Conservation (phyloP, 2,113 vertebrate genomes). For the Chamaetylas fuelleborni region DNA sequence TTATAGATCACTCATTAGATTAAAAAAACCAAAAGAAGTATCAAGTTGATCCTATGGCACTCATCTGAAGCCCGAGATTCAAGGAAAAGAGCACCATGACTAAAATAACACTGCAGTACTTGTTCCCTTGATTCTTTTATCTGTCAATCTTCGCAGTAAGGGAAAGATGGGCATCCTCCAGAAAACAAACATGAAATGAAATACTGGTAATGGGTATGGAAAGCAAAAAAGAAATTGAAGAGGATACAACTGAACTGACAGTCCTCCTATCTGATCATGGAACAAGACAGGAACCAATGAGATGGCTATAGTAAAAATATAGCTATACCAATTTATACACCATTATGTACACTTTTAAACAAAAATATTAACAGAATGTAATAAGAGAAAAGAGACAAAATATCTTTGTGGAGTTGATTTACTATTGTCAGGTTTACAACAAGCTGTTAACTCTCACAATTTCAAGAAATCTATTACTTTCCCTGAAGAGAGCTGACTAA, state of each 20-base stretch:
- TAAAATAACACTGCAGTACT: not conserved
- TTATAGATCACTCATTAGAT: not conserved
- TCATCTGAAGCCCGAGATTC: not conserved
- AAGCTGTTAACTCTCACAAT: not conserved
- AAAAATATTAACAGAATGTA: not conserved
- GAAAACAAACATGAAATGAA: not conserved
- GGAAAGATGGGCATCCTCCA: not conserved
- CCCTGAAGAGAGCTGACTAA: not conserved
- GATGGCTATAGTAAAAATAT: not conserved
- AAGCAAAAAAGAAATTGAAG: not conserved
- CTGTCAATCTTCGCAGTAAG: not conserved
- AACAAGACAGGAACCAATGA: not conserved
- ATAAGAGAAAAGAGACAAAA: not conserved
- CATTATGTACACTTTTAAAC: not conserved
- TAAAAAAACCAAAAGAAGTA: not conserved
- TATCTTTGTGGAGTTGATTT: not conserved
- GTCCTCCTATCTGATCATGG: not conserved
- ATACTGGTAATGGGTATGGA: not conserved
- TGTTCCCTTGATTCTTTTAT: not conserved
- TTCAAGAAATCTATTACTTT: not conserved
- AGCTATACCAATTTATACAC: not conserved
- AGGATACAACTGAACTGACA: not conserved
- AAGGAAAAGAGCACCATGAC: not conserved
- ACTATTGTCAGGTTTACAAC: not conserved
- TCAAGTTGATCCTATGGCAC: not conserved